Evolutionary conservation across 2,888 invertebrate genomes (phyloP), one percentile per base, ranked within the genome.

Genomic region (Philereme vetulata): DNA sequence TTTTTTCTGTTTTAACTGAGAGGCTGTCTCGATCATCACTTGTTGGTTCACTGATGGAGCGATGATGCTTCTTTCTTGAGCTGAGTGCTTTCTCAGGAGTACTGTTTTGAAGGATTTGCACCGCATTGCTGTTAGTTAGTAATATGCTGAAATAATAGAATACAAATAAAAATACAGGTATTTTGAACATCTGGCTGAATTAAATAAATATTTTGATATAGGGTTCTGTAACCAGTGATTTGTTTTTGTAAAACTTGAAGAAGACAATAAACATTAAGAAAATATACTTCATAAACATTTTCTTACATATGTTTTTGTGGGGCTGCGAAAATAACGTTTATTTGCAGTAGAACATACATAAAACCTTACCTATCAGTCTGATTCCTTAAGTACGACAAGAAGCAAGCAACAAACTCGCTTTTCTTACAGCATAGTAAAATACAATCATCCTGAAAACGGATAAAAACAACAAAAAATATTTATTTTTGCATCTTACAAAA

Each of bases 341-440:
- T 21, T 21, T 21, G 21, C 21, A 21, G 36, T 10, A 45, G 11
- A 40, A 50, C 4, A 21, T 9, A 33, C 10, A 10, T 44, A 54
- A 32, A 34, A 40, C 4, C 84, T 80, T 82, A 93, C 85, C 85
- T 83, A 62, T 93, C 93, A 42, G 94, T 94, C 74, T 93, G 93
- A 67, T 82, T 90, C 50, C 94, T 86, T 64, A 94, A 73, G 74
- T 90, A 93, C 33, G 93, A 90, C 62, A 94, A 76, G 76, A 93
- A 94, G 76, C 90, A 93, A n/a, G 93, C 83, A 38, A 93, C 93
- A 78, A 94, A 94, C 66, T 94, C 94, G 55, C 77, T 86, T 65
- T 78, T 84, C 64, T 81, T 86, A 66, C 87, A 90, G 71, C 88
- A 85, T 51, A 81, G 75, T 61, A 87, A 74, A 62, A 84, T 77